A percentile compares a stretch with the other conserved stretches of the same genome.
These are phyloP conservation scores for Allobates femoralis DNA, from an alignment of 2,797 vertebrate genomes.

Conservation along the genomic window DNA sequence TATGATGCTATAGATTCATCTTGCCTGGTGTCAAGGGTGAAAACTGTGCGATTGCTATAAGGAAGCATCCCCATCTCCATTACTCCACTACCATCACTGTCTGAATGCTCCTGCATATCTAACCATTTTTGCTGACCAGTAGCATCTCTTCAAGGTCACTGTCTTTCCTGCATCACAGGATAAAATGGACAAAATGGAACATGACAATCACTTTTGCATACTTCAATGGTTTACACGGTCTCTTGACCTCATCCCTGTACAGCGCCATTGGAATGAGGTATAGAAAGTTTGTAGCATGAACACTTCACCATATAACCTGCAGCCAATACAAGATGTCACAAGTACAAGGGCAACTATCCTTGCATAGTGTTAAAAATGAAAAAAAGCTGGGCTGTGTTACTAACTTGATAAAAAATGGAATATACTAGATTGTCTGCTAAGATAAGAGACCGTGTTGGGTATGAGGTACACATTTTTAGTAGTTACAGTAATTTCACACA, in stretches of 20 bases:
- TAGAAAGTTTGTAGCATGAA: neutral
- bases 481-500: neutral
- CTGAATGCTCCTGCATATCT: neutral
- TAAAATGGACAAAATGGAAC: slow-evolving; percentile 31
- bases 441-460: neutral
- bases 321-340: neutral
- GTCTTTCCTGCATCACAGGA: slow-evolving; percentile 7
- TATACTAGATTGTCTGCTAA: neutral
- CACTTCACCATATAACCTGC: neutral
- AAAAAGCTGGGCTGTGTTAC: neutral
- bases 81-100: slow-evolving; percentile 19
- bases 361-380: neutral
- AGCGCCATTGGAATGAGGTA: neutral
- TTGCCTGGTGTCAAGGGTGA: slow-evolving; percentile 10
- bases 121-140: slow-evolving; percentile 22
- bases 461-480: neutral
- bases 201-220: slow-evolving; percentile 30
- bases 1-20: neutral
- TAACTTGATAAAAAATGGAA: neutral
- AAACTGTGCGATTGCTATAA: neutral
- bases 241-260: slow-evolving; percentile 17
- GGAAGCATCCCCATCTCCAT: slow-evolving; percentile 16
- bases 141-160: slow-evolving; percentile 15
- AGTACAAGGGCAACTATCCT: slow-evolving; percentile 1
- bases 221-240: slow-evolving; percentile 19